Evolutionary conservation across 2,888 invertebrate species (phyloP).

Genomic region (Beris morrisii): DNA sequence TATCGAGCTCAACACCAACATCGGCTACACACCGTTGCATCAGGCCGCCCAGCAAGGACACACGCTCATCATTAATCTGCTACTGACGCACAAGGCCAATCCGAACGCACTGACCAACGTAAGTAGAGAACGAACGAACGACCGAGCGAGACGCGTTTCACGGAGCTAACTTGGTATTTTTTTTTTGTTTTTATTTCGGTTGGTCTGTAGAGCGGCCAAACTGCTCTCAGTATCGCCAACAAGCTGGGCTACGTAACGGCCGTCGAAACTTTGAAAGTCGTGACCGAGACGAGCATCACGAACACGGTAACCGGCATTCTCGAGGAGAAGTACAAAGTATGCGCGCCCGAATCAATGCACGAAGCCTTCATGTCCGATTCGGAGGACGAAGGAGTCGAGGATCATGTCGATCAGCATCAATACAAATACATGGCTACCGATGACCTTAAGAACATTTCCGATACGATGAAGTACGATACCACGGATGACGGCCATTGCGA

Average conservation of each 20-base stretch:
- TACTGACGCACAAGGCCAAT: constrained; percentile 90
- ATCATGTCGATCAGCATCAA: constrained; percentile 64
- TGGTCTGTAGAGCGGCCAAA: constrained; percentile 83
- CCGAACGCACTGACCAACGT: constrained; percentile 95
- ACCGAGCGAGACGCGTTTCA: no score
- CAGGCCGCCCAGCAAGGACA: constrained; percentile 99
- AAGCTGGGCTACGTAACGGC: constrained; percentile 97
- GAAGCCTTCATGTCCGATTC: constrained; percentile 98
- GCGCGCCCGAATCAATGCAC: constrained; percentile 98
- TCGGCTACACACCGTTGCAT: constrained; percentile 93
- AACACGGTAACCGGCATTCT: constrained; percentile 58
- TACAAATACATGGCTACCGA: constrained; percentile 82
- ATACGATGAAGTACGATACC: constrained; percentile 72
- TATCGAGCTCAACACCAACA: constrained; percentile 75
- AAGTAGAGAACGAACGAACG: constrained; percentile 54
- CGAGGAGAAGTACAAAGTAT: constrained; percentile 96
- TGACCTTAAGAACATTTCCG: constrained; percentile 76
- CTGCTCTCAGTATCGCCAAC: constrained; percentile 94
- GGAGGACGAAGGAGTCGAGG: constrained; percentile 88
- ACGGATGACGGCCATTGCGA: constrained; percentile 58
- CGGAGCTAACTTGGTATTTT: no score
- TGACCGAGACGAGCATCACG: constrained; percentile 76
- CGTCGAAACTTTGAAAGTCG: constrained; percentile 92
- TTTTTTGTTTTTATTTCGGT: background rate
- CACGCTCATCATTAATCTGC: constrained; percentile 87